Conservation (phyloP, 2,888 invertebrate species). For the Epinotia bilunana region DNA sequence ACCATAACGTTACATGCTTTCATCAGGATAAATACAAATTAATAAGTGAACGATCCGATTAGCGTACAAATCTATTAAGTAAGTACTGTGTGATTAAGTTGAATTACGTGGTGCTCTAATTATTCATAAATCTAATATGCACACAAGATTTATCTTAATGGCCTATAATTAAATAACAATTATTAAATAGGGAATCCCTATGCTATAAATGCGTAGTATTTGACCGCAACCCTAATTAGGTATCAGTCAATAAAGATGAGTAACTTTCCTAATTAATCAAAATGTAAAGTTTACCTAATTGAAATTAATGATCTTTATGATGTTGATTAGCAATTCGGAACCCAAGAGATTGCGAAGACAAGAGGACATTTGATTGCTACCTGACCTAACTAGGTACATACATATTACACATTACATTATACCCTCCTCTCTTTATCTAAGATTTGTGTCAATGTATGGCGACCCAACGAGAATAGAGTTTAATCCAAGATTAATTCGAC, state of each 20-base stretch:
- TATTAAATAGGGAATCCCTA: conserved; percentile 48
- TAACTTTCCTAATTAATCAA: neutral
- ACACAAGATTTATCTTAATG: conserved; percentile 45
- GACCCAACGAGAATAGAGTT: neutral
- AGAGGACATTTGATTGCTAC: too few relatives aligned
- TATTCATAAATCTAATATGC: conserved; percentile 16
- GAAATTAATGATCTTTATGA: neutral
- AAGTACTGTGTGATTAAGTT: neutral
- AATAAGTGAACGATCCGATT: conserved; percentile 16
- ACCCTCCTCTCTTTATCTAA: too few relatives aligned
- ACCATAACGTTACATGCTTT: conserved; percentile 1
- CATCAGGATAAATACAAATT: neutral
- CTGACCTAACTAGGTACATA: too few relatives aligned
- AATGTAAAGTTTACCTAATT: too few relatives aligned
- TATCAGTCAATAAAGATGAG: neutral
- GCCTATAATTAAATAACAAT: conserved; percentile 53
- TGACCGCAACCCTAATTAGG: conserved; percentile 24
- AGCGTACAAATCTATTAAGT: neutral
- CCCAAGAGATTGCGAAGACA: too few relatives aligned
- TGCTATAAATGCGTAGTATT: conserved; percentile 20
- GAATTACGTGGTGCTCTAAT: neutral
- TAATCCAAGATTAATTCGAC: neutral
- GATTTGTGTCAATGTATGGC: too few relatives aligned
- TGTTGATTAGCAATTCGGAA: too few relatives aligned
- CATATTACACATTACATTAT: too few relatives aligned